phyloP scores from a whole-genome alignment of 2,113 vertebrate genomes.

The Corythoichthys haematopterus region DNA sequence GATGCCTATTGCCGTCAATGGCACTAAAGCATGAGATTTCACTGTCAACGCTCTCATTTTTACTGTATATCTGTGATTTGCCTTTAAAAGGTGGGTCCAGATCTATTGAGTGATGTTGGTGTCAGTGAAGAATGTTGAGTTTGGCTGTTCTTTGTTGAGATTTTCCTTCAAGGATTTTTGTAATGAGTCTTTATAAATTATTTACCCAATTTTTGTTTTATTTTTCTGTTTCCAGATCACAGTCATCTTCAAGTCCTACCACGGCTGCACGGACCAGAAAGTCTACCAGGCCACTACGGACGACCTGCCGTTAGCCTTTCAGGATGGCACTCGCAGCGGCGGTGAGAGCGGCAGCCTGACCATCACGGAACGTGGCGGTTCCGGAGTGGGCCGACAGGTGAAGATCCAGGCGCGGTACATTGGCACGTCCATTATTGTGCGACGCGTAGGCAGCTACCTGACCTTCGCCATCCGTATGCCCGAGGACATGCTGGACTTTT shows the following conservation, averaged over 20 bases:
- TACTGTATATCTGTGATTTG: background rate
- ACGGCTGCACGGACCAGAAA: slow-evolving; percentile 78
- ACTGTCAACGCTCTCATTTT: background rate
- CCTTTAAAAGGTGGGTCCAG: background rate
- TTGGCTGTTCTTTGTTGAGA: background rate
- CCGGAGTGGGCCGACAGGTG: slow-evolving; percentile 64
- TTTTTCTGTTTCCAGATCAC: slow-evolving; percentile 68
- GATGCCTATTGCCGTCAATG: too few species aligned
- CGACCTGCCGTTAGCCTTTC: slow-evolving; percentile 75
- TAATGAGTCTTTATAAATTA: background rate
- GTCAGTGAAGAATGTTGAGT: too few species aligned
- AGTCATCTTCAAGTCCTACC: slow-evolving; percentile 78
- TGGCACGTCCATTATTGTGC: slow-evolving; percentile 75
- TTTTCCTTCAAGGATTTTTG: background rate
- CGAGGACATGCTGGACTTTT: slow-evolving; percentile 69
- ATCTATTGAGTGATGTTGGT: too few species aligned
- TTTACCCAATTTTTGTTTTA: background rate
- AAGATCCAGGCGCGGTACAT: slow-evolving; percentile 77
- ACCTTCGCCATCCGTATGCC: slow-evolving; percentile 81
- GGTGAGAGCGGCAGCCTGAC: slow-evolving; percentile 70
- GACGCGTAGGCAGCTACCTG: slow-evolving; percentile 78
- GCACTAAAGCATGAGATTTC: too few species aligned
- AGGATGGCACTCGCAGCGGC: slow-evolving; percentile 73
- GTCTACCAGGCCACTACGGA: slow-evolving; percentile 79
- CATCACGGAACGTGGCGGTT: slow-evolving; percentile 64